Base-by-base conservation (phyloP, 2,113 vertebrate species). In the Lipotes vexillifer region DNA sequence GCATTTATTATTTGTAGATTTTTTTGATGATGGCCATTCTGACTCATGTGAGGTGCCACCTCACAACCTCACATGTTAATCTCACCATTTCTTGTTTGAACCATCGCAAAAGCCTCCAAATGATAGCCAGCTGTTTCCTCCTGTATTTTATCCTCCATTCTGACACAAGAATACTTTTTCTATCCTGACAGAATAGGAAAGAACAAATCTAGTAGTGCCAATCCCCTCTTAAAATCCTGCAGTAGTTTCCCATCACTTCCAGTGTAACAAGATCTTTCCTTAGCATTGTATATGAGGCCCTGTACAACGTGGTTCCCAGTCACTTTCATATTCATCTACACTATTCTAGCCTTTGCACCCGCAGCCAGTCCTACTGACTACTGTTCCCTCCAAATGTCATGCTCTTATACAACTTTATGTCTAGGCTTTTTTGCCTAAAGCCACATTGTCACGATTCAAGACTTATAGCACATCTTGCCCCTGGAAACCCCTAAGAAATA, bases 401-500 rank as follows among this genome's bases (percentile, higher is more conserved):
- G 33, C 38, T 93, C 3, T 69, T 66, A 33, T 29, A 57, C 15
- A 49, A 75, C 21, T 75, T 83, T 31, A 72, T 69, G 18, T 33
- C 17, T 92, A 74, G 55, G 18, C 27, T 84, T 33, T 80, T 68
- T 81, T 66, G 9, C 78, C 55, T 92, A 65, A 68, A 97, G 59
- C 44, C 75, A 4, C 11, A 38, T 81, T 65, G 31, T 95, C n/a
- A 59, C 27, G 2, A 8, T 27, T 93, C 17, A 90, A 96, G 84
- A 89, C n/a, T 66, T 81, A 66, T 1, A 59, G n/a, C 27, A 90
- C 38, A 72, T 78, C 69, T 92, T 90, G 27, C 13, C 77, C 71
- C 44, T 95, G 44, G 59, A 88, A 86, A 91, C 59, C 46, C 17
- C 66, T 55, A 63, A 94, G 71, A 95, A 87, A 52, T 82, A 91